Base-by-base conservation (phyloP, 37 sponge, comb jelly and placozoan genomes). In the Cladorhizidae sp. region DNA sequence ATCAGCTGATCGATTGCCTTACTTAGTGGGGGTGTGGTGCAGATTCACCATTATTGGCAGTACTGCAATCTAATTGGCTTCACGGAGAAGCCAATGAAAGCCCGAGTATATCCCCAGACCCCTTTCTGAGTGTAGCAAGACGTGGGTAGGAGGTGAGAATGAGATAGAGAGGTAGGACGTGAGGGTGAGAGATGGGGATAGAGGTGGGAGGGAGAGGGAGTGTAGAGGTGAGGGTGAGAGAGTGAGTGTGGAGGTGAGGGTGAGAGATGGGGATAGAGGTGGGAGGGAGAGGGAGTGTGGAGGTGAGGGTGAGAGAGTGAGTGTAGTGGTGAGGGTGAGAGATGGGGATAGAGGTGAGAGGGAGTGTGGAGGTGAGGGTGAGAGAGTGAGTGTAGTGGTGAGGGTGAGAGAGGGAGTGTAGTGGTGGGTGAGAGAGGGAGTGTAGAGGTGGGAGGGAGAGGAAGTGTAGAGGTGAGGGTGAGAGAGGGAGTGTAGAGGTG, bases 401-500 rank as follows among this genome's bases (percentile, higher is more conserved):
- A 83, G 35, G 31, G 56, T 64, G 23, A 56, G 32, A 2, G 78
- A n/a, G 8, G 40, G 50, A 23, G 73, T 35, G 9, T 5, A 9
- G 49, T 12, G 49, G 49, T 12, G 49, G 49, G 49, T 12, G 5
- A 9, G 49, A 0, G 39, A 64, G 67, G 1, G 18, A 17, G 15
- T 72, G 40, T n/a, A 70, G 82, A 8, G 41, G 14, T 6, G 6
- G 74, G 79, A 72, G 70, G 55, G 17, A 17, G 55, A 18, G 61
- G 28, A 18, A 59, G 61, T 28, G 61, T 5, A 26, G 61, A 59
- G 73, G 59, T 28, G 49, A 86, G 40, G 73, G 75, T 64, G 78
- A 86, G 28, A 74, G 80, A 51, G 51, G 86, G 77, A 40, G 68
- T 41, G 89, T 69, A 58, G 79, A 69, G 58, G 52, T 67, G 73